Conservation (phyloP, 2,888 invertebrate genomes). For the Xanthorhoe spadicearia region DNA sequence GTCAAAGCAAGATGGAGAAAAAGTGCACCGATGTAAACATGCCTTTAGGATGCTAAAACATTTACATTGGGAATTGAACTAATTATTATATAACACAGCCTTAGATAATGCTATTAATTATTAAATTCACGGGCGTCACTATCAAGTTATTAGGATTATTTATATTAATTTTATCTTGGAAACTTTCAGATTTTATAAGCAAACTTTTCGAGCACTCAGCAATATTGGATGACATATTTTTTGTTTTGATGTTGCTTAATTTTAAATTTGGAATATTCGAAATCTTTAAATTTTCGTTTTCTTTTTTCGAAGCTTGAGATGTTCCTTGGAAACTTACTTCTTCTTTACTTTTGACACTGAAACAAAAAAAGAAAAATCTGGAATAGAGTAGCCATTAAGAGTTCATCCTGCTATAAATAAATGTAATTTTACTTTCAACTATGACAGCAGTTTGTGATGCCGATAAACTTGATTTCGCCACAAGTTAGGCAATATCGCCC, state of each 20-base stretch:
- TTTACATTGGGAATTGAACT: too few relatives aligned
- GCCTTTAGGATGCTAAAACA: too few relatives aligned
- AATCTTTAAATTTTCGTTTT: not conserved
- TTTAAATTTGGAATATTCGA: not conserved
- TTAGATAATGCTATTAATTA: not conserved
- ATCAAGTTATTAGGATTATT: not conserved
- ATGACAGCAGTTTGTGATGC: too few relatives aligned
- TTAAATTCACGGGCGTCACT: not conserved
- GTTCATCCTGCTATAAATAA: too few relatives aligned
- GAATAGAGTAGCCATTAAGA: too few relatives aligned
- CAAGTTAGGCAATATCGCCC: too few relatives aligned
- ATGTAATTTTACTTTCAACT: too few relatives aligned
- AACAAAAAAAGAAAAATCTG: too few relatives aligned
- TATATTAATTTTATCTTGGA: not conserved
- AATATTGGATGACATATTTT: not conserved
- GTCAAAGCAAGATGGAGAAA: not conserved
- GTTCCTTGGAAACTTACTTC: not conserved
- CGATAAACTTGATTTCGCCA: too few relatives aligned
- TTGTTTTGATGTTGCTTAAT: not conserved
- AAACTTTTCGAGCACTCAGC: not conserved
- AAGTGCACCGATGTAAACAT: not conserved
- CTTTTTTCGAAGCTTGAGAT: slow-evolving; percentile 1
- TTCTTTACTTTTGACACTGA: slow-evolving; percentile 13
- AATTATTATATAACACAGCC: not conserved
- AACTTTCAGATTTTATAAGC: slow-evolving; percentile 3